phyloP scores from a whole-genome alignment of 2,113 vertebrate species.

The Indicator maculatus region DNA sequence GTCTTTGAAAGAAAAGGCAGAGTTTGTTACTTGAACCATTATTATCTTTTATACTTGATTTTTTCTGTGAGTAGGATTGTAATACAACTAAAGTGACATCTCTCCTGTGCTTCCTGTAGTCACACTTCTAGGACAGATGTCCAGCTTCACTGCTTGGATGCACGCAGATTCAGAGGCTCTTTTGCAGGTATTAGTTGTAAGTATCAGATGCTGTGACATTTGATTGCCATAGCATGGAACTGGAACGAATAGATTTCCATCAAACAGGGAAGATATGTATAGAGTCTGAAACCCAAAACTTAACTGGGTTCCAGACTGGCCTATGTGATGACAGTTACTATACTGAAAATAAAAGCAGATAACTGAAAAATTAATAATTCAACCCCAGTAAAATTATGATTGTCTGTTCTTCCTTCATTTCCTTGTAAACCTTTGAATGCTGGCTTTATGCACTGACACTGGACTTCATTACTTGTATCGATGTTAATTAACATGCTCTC shows the following conservation, averaged over 20 bases:
- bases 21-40: background rate
- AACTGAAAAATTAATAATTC: background rate
- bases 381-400: background rate
- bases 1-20: background rate
- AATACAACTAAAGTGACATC: background rate
- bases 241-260: background rate
- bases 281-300: background rate
- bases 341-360: background rate
- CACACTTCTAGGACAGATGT: background rate
- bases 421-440: background rate
- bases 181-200: background rate
- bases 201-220: background rate
- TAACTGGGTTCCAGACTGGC: background rate
- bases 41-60: background rate
- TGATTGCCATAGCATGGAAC: background rate
- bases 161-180: background rate
- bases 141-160: background rate
- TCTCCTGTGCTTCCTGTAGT: background rate
- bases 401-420: slow-evolving; percentile 1
- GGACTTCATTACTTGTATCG: background rate
- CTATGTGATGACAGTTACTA: background rate
- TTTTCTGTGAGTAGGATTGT: background rate
- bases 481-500: slow-evolving; percentile 60
- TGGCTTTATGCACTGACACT: background rate
- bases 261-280: background rate